A percentile compares a stretch with the other conserved stretches of the same genome.
Evolutionary conservation across 1,140 invertebrate genomes (phyloP).

Genomic region (Diabrotica undecimpunctata): DNA sequence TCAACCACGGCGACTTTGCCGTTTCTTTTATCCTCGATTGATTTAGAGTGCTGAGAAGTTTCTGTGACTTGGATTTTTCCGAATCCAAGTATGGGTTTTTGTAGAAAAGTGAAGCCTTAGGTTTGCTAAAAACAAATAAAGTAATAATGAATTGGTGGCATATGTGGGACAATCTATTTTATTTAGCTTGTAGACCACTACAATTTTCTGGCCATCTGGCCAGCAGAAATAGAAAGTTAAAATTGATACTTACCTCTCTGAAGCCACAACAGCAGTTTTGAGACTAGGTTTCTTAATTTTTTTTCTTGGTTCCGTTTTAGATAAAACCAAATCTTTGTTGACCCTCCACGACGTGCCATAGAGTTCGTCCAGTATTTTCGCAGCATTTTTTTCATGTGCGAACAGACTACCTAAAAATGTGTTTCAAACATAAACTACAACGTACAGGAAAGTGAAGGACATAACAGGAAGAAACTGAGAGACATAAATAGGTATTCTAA

Average conservation of each 20-base stretch:
- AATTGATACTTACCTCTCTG: constrained; percentile 14
- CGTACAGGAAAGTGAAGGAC: too few relatives aligned
- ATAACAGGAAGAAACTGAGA: too few relatives aligned
- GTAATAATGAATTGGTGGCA: too few relatives aligned
- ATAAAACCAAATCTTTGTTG: constrained; percentile 37
- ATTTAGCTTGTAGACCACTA: too few relatives aligned
- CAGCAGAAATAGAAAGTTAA: too few relatives aligned
- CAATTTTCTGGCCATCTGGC: too few relatives aligned
- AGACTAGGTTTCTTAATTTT: not conserved
- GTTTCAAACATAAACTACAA: too few relatives aligned
- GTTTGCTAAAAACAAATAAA: constrained; percentile 11
- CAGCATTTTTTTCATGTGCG: constrained; percentile 17
- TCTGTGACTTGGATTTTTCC: constrained; percentile 26
- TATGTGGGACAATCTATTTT: too few relatives aligned
- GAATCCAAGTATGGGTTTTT: constrained; percentile 32
- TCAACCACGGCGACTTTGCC: constrained; percentile 26
- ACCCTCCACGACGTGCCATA: constrained; percentile 43
- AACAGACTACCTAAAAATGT: too few relatives aligned
- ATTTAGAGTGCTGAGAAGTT: constrained; percentile 28
- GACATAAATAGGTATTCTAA: too few relatives aligned
- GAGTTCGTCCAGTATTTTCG: constrained; percentile 38
- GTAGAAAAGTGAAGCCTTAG: constrained; percentile 22
- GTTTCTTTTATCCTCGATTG: constrained; percentile 25
- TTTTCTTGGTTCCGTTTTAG: constrained; percentile 31
- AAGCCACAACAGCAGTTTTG: not conserved